These are phyloP conservation scores for Turdus rufiventris DNA, from an alignment of 2,113 vertebrate genomes.

Conservation along the genomic window DNA sequence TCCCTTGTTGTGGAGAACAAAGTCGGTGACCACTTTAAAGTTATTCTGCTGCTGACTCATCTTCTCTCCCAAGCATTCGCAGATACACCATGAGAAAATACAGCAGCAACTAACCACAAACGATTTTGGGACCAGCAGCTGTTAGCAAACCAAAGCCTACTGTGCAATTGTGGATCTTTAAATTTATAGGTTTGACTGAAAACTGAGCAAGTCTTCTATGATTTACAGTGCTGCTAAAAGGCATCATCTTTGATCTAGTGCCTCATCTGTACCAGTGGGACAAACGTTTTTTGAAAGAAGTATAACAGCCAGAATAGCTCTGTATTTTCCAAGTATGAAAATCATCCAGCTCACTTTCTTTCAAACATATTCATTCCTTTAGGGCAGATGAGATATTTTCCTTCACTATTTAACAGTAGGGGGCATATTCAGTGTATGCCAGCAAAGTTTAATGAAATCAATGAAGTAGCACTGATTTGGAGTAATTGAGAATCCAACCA, in stretches of 20 bases:
- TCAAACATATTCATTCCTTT: not conserved
- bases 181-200: not conserved
- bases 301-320: not conserved
- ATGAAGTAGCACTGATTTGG: conserved; percentile 57
- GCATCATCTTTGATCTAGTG: not conserved
- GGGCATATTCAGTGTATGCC: conserved; percentile 50
- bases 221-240: not conserved
- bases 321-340: conserved; percentile 25
- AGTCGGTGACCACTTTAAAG: conserved; percentile 51
- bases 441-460: conserved; percentile 55
- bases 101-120: not conserved
- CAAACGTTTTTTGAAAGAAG: not conserved
- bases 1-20: not conserved
- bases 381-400: conserved; percentile 10
- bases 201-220: not conserved
- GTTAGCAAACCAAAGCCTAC: not conserved
- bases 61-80: not conserved
- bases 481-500: conserved; percentile 52
- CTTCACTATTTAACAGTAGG: conserved; percentile 36
- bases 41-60: conserved; percentile 6
- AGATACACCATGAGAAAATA: conserved; percentile 43
- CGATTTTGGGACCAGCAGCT: not conserved
- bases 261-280: not conserved
- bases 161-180: not conserved
- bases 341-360: conserved; percentile 28